Conservation (phyloP, 1,140 invertebrate genomes). For the Bombyx mori region ASM3026992v2 NC_085113.1:7510001-7510500, state of each 20-base stretch:
- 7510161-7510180: slow-evolving; percentile 18
- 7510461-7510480: too few relatives aligned
- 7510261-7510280: slow-evolving; percentile 79
- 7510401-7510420: too few relatives aligned
- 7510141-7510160: slow-evolving; percentile 27
- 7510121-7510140: slow-evolving; percentile 35
- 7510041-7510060: background rate
- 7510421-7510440: too few relatives aligned
- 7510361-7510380: slow-evolving; percentile 23
- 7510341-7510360: slow-evolving; percentile 78
- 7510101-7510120: background rate
- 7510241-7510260: slow-evolving; percentile 78
- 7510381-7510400: too few relatives aligned
- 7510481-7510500: too few relatives aligned
- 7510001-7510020: slow-evolving; percentile 17
- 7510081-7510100: too few relatives aligned
- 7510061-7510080: too few relatives aligned
- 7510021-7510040: background rate
- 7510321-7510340: slow-evolving; percentile 75
- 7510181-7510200: slow-evolving; percentile 86
- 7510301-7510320: slow-evolving; percentile 76
- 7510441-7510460: too few relatives aligned
- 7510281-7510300: slow-evolving; percentile 82
- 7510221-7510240: slow-evolving; percentile 26
- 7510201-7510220: slow-evolving; percentile 77